Evolutionary conservation across 2,888 invertebrate genomes (phyloP).

Genomic region (Leptarthrus brevirostris): DNA sequence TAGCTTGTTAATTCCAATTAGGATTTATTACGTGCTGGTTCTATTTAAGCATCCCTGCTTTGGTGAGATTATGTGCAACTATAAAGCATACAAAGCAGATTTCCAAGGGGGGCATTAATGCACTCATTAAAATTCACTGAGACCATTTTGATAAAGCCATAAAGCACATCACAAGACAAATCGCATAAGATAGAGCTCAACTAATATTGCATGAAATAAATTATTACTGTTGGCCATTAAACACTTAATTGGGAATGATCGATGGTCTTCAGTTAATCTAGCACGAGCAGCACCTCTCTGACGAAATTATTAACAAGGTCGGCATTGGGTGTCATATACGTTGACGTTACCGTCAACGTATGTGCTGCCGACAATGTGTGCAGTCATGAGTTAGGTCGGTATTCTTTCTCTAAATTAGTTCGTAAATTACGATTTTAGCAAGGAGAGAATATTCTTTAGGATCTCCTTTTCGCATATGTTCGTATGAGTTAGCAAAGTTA

Average conservation of each 20-base stretch:
- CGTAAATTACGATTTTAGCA: conserved; percentile 45
- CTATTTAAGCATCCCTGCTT: no score
- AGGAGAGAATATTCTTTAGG: conserved; percentile 20
- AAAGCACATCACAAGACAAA: conserved; percentile 37
- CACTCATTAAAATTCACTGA: conserved; percentile 39
- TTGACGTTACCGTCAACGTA: neutral
- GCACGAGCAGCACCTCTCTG: neutral
- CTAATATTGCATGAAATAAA: conserved; percentile 40
- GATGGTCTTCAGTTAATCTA: conserved; percentile 40
- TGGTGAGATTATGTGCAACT: no score
- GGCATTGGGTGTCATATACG: neutral
- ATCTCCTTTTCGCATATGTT: conserved; percentile 37
- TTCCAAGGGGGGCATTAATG: neutral
- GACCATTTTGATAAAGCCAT: conserved; percentile 27
- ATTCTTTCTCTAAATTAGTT: conserved; percentile 43
- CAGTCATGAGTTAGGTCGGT: conserved; percentile 12
- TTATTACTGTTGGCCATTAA: conserved; percentile 40
- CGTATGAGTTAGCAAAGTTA: neutral
- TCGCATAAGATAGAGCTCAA: conserved; percentile 26
- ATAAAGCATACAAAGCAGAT: neutral
- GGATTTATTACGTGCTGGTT: no score
- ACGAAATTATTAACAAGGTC: neutral
- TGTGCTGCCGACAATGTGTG: neutral
- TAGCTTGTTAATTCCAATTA: no score
- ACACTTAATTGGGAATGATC: conserved; percentile 47